phyloP scores from a whole-genome alignment of 2,797 vertebrate genomes.

The Apogon talboti region DNA sequence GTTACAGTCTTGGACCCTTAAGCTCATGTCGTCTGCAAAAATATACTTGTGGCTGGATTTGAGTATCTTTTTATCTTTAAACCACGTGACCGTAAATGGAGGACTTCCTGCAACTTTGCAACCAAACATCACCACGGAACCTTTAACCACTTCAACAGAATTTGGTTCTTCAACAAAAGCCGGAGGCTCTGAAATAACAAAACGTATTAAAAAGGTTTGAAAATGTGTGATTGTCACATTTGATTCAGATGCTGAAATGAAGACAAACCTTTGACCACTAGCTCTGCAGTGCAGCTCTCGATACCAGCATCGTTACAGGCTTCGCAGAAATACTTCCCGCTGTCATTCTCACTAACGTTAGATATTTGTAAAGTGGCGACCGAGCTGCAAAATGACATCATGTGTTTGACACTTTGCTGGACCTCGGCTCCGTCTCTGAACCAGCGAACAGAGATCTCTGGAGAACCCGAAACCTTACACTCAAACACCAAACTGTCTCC shows the following conservation, averaged over 20 bases:
- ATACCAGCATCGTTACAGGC: conserved; percentile 90
- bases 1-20: conserved; percentile 88
- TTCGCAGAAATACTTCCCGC: conserved; percentile 90
- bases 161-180: conserved; percentile 85
- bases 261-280: conserved; percentile 93
- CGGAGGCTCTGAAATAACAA: conserved; percentile 88
- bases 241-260: not conserved
- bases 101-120: conserved; percentile 89
- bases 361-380: conserved; percentile 87
- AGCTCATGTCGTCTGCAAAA: conserved; percentile 79
- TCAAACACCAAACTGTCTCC: conserved; percentile 87
- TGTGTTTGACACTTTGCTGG: conserved; percentile 82
- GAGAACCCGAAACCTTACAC: conserved; percentile 88
- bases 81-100: conserved; percentile 90
- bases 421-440: conserved; percentile 91
- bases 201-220: conserved; percentile 2
- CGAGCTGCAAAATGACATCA: conserved; percentile 85
- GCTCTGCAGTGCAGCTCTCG: conserved; percentile 88
- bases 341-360: conserved; percentile 83
- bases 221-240: too few relatives aligned
- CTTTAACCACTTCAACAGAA: conserved; percentile 86
- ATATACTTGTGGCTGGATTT: conserved; percentile 88
- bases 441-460: conserved; percentile 89
- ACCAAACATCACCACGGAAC: conserved; percentile 84
- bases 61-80: conserved; percentile 90